Evolutionary conservation across 2,113 vertebrate genomes (phyloP).

Genomic region (Xyrauchen texanus): DNA sequence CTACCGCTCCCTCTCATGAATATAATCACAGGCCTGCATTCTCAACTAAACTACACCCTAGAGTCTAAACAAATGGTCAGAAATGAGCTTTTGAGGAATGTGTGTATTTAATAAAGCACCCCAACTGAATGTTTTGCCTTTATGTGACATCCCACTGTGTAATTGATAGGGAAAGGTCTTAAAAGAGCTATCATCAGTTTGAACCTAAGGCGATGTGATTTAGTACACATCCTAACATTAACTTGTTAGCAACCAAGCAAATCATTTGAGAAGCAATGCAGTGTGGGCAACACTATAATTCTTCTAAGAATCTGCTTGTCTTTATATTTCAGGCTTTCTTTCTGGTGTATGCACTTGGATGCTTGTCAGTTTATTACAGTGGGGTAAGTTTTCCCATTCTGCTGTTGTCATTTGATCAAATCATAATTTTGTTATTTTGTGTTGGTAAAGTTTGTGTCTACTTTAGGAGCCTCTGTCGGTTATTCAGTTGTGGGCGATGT

Average conservation of each 20-base stretch:
- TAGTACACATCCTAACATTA: conserved; percentile 24
- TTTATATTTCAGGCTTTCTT: conserved; percentile 87
- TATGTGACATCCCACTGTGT: neutral
- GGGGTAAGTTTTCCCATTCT: conserved; percentile 75
- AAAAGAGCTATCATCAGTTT: neutral
- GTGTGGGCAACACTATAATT: neutral
- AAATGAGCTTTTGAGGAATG: neutral
- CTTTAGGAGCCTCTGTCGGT: conserved; percentile 79
- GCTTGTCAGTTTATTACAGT: conserved; percentile 81
- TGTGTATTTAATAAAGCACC: neutral
- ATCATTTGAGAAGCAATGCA: neutral
- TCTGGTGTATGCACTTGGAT: conserved; percentile 89
- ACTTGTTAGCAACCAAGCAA: conserved; percentile 12
- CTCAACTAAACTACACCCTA: conserved; percentile 5
- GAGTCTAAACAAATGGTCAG: neutral
- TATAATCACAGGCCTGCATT: conserved; percentile 2
- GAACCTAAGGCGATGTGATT: conserved; percentile 6
- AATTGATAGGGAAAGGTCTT: neutral
- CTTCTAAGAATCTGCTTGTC: neutral
- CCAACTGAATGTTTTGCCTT: conserved; percentile 10
- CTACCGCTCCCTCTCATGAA: conserved; percentile 25
- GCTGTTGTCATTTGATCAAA: neutral
- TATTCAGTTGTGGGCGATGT: conserved; percentile 81
- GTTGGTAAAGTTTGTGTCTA: conserved; percentile 10
- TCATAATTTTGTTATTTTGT: neutral